Conservation (phyloP, 2,113 vertebrate species). For the Jaculus jaculus region DNA sequence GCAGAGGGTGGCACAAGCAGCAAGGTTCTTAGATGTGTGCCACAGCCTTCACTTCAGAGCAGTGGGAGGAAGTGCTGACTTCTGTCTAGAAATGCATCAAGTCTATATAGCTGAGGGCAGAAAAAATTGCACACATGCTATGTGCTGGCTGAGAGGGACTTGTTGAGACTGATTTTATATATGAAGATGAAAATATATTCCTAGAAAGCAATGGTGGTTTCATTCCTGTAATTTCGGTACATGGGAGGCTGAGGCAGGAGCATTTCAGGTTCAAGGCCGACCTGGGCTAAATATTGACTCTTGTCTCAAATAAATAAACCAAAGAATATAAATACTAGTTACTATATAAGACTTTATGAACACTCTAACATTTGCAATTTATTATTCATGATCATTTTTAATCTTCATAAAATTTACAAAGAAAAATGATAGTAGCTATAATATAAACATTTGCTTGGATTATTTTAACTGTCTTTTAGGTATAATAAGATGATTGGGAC, state of each 20-base stretch:
- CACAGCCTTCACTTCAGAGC: neutral
- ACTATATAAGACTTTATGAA: neutral
- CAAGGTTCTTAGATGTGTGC: neutral
- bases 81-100: neutral
- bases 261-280: neutral
- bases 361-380: neutral
- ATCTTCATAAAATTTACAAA: constrained; percentile 25
- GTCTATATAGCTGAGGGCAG: neutral
- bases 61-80: neutral
- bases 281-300: neutral
- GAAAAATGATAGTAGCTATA: neutral
- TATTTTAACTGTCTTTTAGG: neutral
- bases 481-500: neutral
- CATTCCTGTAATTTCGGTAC: neutral
- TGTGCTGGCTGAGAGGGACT: neutral
- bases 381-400: constrained; percentile 20
- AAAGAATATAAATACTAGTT: constrained; percentile 31
- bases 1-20: neutral
- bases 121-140: neutral
- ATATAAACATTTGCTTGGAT: neutral
- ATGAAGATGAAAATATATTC: neutral
- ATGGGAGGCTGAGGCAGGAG: neutral
- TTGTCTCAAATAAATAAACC: neutral
- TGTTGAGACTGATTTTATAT: neutral
- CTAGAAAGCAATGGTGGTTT: neutral